Evolutionary conservation across 2,888 invertebrate genomes (phyloP).

Genomic region (Charanyca ferruginea): DNA sequence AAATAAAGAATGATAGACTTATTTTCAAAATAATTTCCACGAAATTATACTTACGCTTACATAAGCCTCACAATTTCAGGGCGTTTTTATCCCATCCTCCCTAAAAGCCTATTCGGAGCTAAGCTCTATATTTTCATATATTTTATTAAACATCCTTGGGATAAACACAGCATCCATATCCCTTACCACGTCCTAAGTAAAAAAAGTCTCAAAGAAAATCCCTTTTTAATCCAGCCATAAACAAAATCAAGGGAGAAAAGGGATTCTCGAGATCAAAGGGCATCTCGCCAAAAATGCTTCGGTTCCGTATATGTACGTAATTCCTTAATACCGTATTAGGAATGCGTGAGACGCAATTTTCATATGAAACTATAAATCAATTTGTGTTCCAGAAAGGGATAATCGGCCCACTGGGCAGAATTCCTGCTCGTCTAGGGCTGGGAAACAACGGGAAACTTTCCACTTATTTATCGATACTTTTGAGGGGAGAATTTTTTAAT

Average conservation of each 20-base stretch:
- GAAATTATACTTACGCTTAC: constrained; percentile 25
- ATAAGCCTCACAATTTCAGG: constrained; percentile 42
- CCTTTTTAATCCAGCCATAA: constrained; percentile 82
- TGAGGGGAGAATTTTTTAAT: constrained; percentile 44
- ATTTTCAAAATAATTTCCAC: constrained; percentile 5
- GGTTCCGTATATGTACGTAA: constrained; percentile 63
- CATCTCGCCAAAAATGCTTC: constrained; percentile 49
- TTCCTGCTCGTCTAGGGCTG: constrained; percentile 55
- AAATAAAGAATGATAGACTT: constrained; percentile 24
- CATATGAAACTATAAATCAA: constrained; percentile 82
- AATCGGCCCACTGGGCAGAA: constrained; percentile 68
- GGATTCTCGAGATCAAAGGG: constrained; percentile 73
- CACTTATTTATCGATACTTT: constrained; percentile 59
- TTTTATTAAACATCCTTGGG: constrained; percentile 70
- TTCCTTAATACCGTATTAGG: constrained; percentile 74
- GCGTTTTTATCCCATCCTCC: constrained; percentile 45
- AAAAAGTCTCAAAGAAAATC: constrained; percentile 73
- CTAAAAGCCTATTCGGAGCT: constrained; percentile 55
- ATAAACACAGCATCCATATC: constrained; percentile 66
- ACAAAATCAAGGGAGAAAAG: constrained; percentile 76
- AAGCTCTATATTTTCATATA: constrained; percentile 63
- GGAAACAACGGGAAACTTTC: constrained; percentile 25
- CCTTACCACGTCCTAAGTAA: constrained; percentile 66
- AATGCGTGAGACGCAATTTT: constrained; percentile 78
- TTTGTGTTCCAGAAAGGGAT: constrained; percentile 67